Evolutionary conservation across 2,797 vertebrate species (phyloP).

Genomic region (Borostomias antarcticus): DNA sequence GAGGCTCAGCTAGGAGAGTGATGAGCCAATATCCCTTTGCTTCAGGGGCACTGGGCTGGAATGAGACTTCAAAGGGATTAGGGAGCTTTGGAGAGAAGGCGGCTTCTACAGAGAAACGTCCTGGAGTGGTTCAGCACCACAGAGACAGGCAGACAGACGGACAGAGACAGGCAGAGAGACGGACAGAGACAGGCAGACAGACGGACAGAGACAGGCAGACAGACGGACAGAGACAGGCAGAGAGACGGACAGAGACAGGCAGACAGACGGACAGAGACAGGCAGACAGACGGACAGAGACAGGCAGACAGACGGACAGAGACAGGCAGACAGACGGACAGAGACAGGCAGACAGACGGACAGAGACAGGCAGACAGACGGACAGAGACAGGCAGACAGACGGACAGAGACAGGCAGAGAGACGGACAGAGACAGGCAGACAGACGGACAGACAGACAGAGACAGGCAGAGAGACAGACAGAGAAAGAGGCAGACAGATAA

Average conservation of each 20-base stretch:
- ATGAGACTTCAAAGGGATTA: no score
- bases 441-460: slow-evolving; percentile 81
- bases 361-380: neutral
- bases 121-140: no score
- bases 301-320: no score
- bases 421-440: neutral
- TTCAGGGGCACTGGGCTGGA: no score
- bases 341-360: neutral
- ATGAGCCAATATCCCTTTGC: no score
- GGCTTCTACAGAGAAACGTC: no score
- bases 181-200: neutral
- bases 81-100: no score
- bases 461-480: neutral
- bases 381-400: slow-evolving; percentile 95
- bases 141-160: no score
- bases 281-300: slow-evolving; percentile 64
- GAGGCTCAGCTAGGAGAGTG: no score
- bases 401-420: no score
- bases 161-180: neutral
- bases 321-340: no score
- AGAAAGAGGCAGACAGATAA: slow-evolving; percentile 86
- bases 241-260: neutral
- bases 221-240: neutral
- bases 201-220: slow-evolving; percentile 88
- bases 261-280: neutral